phyloP scores from a whole-genome alignment of 2,888 invertebrate species.

The Xylota segnis region DNA sequence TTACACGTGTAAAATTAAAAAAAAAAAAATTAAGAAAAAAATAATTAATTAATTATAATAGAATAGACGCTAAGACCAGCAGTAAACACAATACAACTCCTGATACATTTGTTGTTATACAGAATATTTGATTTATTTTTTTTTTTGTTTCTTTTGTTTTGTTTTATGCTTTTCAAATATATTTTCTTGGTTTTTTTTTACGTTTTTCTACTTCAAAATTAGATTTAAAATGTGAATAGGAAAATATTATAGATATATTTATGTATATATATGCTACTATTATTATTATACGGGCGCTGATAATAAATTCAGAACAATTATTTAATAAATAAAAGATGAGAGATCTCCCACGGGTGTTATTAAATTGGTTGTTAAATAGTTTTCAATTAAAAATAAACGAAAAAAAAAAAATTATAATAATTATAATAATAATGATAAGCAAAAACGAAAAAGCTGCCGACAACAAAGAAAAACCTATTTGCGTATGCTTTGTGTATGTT shows the following conservation, averaged over 20 bases:
- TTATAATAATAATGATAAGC: slow-evolving; percentile 43
- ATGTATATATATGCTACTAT: slow-evolving; percentile 60
- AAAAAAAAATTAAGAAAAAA: slow-evolving; percentile 63
- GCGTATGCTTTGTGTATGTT: slow-evolving; percentile 30
- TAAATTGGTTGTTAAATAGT: slow-evolving; percentile 27
- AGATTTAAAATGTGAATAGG: slow-evolving; percentile 52
- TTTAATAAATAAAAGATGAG: slow-evolving; percentile 55
- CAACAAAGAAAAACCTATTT: slow-evolving; percentile 55
- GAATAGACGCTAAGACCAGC: slow-evolving; percentile 74
- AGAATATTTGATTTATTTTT: slow-evolving; percentile 31
- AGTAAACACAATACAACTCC: slow-evolving; percentile 71
- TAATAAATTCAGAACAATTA: slow-evolving; percentile 41
- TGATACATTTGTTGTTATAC: slow-evolving; percentile 69
- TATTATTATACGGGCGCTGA: slow-evolving; percentile 54
- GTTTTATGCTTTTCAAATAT: slow-evolving; percentile 2
- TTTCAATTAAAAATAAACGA: slow-evolving; percentile 33
- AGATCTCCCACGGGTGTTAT: slow-evolving; percentile 28
- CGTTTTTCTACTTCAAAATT: slow-evolving; percentile 52
- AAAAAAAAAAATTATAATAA: slow-evolving; percentile 17
- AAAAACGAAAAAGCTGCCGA: slow-evolving; percentile 51
- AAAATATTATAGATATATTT: slow-evolving; percentile 40
- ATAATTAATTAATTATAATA: slow-evolving; percentile 68
- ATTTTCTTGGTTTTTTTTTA: slow-evolving; percentile 15
- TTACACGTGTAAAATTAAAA: slow-evolving; percentile 75
- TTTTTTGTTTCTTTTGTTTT: slow-evolving; percentile 19